phyloP scores from a whole-genome alignment of 2,888 invertebrate genomes.

The Frankliniella fusca region DNA sequence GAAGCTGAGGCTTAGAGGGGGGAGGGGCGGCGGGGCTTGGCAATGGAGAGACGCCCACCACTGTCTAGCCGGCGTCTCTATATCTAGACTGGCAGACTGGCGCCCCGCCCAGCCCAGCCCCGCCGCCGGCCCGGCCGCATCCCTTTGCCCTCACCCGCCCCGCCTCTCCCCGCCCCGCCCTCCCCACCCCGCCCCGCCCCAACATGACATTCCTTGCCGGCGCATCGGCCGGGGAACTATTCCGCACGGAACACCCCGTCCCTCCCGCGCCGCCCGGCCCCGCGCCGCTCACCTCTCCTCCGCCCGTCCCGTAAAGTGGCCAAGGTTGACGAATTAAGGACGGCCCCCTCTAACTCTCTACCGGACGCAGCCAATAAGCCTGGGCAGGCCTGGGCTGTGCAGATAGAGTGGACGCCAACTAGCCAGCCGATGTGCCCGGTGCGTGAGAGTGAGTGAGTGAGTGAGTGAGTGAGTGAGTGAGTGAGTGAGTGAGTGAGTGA shows the following conservation, averaged over 20 bases:
- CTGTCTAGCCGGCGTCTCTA: neutral
- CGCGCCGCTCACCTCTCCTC: neutral
- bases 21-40: neutral
- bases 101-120: conserved; percentile 1
- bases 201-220: too few species aligned
- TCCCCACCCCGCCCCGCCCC: too few species aligned
- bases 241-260: too few species aligned
- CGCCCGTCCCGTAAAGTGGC: neutral
- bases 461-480: neutral
- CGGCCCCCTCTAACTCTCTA: neutral
- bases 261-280: neutral
- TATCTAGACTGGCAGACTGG: conserved; percentile 24
- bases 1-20: too few species aligned
- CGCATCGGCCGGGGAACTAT: neutral
- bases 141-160: too few species aligned
- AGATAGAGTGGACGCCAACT: neutral
- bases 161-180: too few species aligned
- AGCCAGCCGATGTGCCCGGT: neutral
- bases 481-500: neutral
- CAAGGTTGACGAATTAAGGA: neutral
- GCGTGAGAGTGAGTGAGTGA: neutral
- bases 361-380: conserved; percentile 21
- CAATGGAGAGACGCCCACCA: neutral
- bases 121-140: neutral
- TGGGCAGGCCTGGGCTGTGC: neutral